Conservation (phyloP, 2,797 vertebrate genomes). For the Masticophis lateralis region DNA sequence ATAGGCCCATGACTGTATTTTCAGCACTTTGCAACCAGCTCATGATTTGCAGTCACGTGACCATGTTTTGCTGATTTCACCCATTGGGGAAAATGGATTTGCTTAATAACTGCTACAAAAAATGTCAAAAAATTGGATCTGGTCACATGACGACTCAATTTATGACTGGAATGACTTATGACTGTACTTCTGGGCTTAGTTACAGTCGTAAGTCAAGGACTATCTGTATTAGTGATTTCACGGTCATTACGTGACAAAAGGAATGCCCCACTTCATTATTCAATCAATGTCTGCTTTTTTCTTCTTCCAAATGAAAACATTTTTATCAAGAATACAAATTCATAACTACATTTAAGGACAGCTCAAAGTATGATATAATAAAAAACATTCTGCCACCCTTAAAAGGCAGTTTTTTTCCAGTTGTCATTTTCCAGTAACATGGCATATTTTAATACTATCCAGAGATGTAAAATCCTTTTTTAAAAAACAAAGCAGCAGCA, state of each 20-base stretch:
- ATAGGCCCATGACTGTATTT: not conserved
- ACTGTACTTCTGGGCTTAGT: not conserved
- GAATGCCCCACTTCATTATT: too few species aligned
- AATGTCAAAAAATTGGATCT: not conserved
- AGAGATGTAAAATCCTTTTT: not conserved
- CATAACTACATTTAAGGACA: not conserved
- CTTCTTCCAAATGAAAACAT: not conserved
- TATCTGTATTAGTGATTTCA: not conserved
- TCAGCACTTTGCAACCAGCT: not conserved
- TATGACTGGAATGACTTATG: not conserved
- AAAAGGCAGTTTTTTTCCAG: not conserved
- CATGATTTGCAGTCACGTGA: not conserved
- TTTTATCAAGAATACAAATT: not conserved
- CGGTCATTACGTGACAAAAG: not conserved
- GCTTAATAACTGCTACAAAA: not conserved
- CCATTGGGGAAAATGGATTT: not conserved
- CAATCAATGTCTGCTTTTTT: not conserved
- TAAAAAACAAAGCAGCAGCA: not conserved
- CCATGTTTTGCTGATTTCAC: not conserved
- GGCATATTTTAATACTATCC: not conserved
- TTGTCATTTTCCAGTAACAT: not conserved
- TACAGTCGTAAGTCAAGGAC: not conserved
- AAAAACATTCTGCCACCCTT: not conserved
- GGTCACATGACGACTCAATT: not conserved
- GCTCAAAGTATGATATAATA: not conserved